Evolutionary conservation across 2,113 vertebrate species (phyloP).

Genomic region (Leptodactylus fuscus): DNA sequence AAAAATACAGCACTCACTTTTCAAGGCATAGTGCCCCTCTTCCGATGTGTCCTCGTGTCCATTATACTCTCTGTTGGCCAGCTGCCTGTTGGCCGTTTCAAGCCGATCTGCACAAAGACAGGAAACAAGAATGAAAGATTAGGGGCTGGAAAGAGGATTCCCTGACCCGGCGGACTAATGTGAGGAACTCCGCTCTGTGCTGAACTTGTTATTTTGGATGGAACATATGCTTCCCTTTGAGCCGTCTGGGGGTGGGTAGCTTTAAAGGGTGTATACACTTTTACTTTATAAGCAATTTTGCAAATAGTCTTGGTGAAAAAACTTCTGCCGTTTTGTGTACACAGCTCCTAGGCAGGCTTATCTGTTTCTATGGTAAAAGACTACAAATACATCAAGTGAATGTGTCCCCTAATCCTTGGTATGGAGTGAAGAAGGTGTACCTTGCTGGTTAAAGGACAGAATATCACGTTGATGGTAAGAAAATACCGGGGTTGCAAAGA

Average conservation of each 20-base stretch:
- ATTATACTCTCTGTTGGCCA: slow-evolving; percentile 79
- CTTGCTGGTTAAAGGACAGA: no score
- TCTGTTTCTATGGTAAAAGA: not conserved
- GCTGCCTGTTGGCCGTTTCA: slow-evolving; percentile 85
- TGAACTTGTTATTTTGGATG: not conserved
- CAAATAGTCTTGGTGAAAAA: not conserved
- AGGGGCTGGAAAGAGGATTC: slow-evolving; percentile 13
- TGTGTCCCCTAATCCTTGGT: no score
- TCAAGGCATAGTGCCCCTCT: slow-evolving; percentile 74
- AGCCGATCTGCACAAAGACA: slow-evolving; percentile 80
- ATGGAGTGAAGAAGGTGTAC: no score
- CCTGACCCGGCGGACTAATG: not conserved
- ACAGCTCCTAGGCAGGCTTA: not conserved
- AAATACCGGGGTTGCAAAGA: no score
- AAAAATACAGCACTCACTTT: slow-evolving; percentile 76
- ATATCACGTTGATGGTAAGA: no score
- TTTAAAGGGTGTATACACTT: not conserved
- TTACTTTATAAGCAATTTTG: not conserved
- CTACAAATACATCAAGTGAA: no score
- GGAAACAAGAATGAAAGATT: slow-evolving; percentile 63
- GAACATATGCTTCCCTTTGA: slow-evolving; percentile 25
- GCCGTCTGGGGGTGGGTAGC: no score
- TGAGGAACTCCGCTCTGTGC: slow-evolving; percentile 5
- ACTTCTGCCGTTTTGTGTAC: not conserved
- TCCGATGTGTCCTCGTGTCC: slow-evolving; percentile 73